Evolutionary conservation across 2,888 invertebrate species (phyloP).

Genomic region (Ganaspis brasiliensis): DNA sequence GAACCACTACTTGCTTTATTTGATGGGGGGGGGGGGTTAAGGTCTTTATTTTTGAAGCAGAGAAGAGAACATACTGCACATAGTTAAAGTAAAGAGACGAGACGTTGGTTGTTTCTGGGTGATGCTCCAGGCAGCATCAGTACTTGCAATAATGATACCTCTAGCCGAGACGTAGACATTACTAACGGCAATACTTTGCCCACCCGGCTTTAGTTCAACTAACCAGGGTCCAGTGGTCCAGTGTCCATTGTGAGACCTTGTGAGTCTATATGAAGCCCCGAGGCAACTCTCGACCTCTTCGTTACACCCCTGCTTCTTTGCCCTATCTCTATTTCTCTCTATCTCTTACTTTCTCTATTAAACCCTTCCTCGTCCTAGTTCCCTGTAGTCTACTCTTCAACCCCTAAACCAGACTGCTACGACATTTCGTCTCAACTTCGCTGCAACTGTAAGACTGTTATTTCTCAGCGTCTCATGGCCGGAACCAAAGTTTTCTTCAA

Average conservation of each 20-base stretch:
- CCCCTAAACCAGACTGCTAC: conserved; percentile 4
- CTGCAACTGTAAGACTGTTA: conserved; percentile 40
- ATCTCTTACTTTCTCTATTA: conserved; percentile 59
- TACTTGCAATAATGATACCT: conserved; percentile 37
- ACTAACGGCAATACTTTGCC: conserved; percentile 37
- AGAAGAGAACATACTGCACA: conserved; percentile 4
- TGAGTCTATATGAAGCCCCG: conserved; percentile 55
- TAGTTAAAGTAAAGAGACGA: conserved; percentile 38
- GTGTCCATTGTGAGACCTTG: conserved; percentile 61
- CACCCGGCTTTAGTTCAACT: conserved; percentile 53
- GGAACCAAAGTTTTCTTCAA: conserved; percentile 21
- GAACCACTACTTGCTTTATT: conserved; percentile 33
- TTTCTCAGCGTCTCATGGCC: conserved; percentile 23
- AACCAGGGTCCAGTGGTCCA: conserved; percentile 48
- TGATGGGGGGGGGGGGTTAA: background rate
- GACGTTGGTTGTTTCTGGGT: conserved; percentile 32
- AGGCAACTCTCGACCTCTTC: conserved; percentile 61
- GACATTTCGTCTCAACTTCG: conserved; percentile 39
- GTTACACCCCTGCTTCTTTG: conserved; percentile 21
- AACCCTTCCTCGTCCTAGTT: conserved; percentile 46
- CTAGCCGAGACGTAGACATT: conserved; percentile 21
- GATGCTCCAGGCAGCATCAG: conserved; percentile 16
- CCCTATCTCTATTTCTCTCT: too few relatives aligned
- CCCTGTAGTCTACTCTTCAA: background rate
- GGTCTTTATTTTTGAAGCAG: conserved; percentile 20